Evolutionary conservation across 2,797 vertebrate genomes (phyloP).

Genomic region (Molossus alvarezi): DNA sequence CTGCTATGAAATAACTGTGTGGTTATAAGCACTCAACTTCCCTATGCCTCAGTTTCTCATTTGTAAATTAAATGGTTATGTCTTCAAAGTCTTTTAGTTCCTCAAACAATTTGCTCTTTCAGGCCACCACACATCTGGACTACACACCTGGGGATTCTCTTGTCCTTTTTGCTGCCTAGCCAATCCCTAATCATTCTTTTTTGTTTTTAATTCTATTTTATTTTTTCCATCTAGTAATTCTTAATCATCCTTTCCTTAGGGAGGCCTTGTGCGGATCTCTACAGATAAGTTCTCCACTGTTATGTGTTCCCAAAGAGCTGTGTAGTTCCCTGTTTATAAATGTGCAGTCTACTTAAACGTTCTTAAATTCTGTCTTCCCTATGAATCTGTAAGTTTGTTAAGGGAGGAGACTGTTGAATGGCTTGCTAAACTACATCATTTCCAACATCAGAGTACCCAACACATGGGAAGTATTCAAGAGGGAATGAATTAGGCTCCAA

Average conservation of each 20-base stretch:
- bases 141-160: not conserved
- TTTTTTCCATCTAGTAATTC: not conserved
- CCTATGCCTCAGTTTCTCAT: slow-evolving; percentile 7
- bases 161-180: not conserved
- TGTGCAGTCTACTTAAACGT: not conserved
- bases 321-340: not conserved
- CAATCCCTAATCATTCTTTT: not conserved
- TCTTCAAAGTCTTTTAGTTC: slow-evolving; percentile 25
- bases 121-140: not conserved
- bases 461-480: not conserved
- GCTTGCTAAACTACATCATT: slow-evolving; percentile 42
- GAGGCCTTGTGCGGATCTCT: slow-evolving; percentile 31
- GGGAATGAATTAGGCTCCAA: slow-evolving; percentile 13
- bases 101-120: slow-evolving; percentile 51
- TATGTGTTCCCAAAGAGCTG: not conserved
- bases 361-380: slow-evolving; percentile 48
- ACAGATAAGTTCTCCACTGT: not conserved
- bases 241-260: slow-evolving; percentile 5
- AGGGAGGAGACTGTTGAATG: not conserved
- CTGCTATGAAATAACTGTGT: not conserved
- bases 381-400: not conserved
- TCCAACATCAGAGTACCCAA: slow-evolving; percentile 37
- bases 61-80: slow-evolving; percentile 26
- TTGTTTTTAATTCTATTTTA: too few relatives aligned
- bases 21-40: not conserved